Conservation (phyloP, 2,888 invertebrate species). For the Pantelozetes paolii region DNA sequence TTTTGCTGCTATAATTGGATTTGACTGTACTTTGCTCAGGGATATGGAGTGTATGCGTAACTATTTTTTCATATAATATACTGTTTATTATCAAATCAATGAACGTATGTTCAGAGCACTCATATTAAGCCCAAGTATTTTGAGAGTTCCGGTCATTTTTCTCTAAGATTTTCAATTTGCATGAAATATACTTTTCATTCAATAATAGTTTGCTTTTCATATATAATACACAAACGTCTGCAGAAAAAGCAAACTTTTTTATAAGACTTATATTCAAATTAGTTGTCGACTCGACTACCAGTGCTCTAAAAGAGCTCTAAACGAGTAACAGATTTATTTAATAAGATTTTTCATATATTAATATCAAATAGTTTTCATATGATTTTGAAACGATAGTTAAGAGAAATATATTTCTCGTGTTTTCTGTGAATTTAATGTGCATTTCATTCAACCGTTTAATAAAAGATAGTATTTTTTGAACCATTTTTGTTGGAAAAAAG, state of each 20-base stretch:
- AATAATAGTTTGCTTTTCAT: not conserved
- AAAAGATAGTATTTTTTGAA: no score
- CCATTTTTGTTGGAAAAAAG: no score
- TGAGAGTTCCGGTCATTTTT: constrained; percentile 22
- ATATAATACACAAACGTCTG: no score
- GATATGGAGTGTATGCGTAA: constrained; percentile 27
- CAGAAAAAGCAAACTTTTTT: not conserved
- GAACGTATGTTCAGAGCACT: not conserved
- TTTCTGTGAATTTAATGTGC: no score
- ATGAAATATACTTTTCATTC: not conserved
- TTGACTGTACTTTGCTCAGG: constrained; percentile 3
- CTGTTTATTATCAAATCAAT: constrained; percentile 14
- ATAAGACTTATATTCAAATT: constrained; percentile 28
- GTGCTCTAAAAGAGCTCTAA: not conserved
- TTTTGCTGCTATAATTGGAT: not conserved
- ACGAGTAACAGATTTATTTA: constrained; percentile 23
- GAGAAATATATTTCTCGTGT: not conserved
- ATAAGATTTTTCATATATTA: not conserved
- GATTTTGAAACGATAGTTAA: not conserved
- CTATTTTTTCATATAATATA: constrained; percentile 2
- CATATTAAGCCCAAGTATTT: not conserved
- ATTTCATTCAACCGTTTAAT: no score
- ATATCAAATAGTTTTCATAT: not conserved
- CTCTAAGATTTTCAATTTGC: not conserved
- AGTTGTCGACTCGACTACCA: constrained; percentile 5